Evolutionary conservation across 2,797 vertebrate genomes (phyloP).

Genomic region (Dicrostonyx torquatus): DNA sequence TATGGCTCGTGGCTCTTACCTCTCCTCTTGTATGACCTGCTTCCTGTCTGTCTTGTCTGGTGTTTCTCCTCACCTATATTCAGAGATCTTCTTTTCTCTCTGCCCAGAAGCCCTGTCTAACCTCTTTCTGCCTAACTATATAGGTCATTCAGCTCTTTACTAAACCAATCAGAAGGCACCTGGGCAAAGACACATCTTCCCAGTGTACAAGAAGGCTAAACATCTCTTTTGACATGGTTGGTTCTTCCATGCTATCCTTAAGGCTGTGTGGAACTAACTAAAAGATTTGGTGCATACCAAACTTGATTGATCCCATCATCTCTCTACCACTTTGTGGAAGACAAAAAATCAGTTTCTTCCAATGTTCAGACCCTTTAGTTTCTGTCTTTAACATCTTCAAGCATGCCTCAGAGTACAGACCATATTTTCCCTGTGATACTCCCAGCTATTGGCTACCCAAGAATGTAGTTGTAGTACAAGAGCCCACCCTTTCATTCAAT

Average conservation of each 20-base stretch:
- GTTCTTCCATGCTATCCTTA: background rate
- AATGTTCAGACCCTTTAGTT: background rate
- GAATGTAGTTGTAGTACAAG: background rate
- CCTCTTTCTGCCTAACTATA: too few relatives aligned
- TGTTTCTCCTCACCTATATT: too few relatives aligned
- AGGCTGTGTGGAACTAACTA: background rate
- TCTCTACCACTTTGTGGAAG: background rate
- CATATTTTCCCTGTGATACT: background rate
- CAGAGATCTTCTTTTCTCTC: too few relatives aligned
- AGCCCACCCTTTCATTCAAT: background rate
- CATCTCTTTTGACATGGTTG: constrained; percentile 16
- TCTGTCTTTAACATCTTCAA: constrained; percentile 4
- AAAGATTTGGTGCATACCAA: background rate
- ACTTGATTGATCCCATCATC: background rate
- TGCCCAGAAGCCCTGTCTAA: too few relatives aligned
- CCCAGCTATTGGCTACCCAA: background rate
- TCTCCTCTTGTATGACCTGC: too few relatives aligned
- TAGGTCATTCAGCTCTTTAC: too few relatives aligned
- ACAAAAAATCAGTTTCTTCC: background rate
- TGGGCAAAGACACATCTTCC: too few relatives aligned
- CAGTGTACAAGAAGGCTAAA: background rate
- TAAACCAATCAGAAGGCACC: too few relatives aligned
- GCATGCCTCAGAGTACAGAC: background rate
- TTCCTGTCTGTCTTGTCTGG: too few relatives aligned
- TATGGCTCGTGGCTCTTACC: too few relatives aligned